Base-by-base conservation (phyloP, 2,888 invertebrate genomes). In the Oscheius myriophilus region DNA sequence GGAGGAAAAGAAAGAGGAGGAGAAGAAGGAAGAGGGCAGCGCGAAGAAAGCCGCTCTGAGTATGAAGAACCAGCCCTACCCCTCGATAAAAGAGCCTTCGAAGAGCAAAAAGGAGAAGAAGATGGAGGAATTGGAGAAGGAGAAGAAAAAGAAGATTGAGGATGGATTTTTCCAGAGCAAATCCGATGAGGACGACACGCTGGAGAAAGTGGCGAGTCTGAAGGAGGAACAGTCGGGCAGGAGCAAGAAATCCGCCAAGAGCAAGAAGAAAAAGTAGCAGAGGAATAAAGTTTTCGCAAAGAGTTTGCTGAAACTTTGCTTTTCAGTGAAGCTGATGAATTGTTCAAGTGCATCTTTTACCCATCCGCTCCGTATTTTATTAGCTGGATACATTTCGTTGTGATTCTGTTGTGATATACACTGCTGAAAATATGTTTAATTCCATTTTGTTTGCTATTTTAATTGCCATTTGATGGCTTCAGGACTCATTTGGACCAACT, bases 191-290 rank as follows among this genome's bases (percentile, higher is more conserved):
- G 58, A 58, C 42, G 58, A 58, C 39, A 58, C 58, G 7, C 43
- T 58, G 42, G 58, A 58, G 42, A n/a, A 39, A 6, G 26, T 58
- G 23, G 16, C 41, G 9, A 58, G 58, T 58, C 58, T 58, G 58
- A 41, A 58, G 41, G 23, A 21, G 58, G 58, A 58, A 23, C n/a
- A 58, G 23, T 39, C 41, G 14, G 42, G 16, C 12, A 43, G 2
- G 45, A 58, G 58, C 43, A 41, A 42, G 58, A 41, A 43, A n/a
- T 41, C 58, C 2, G n/a, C 25, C 23, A 39, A 54, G 26, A 54
- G 33, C 33, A 33, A 33, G 9, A 33, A 33, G 33, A 33, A 33
- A 9, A 33, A 33, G 33, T 33, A 33, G 9, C 9, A 33, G 33
- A 33, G 4, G 33, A 33, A 33, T 33, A 9, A 33, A 33, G 33